Percentiles rank a stretch among this genome's conserved stretches.
Evolutionary conservation across 2,888 invertebrate genomes (phyloP).

Genomic region (Lissonota sp.): DNA sequence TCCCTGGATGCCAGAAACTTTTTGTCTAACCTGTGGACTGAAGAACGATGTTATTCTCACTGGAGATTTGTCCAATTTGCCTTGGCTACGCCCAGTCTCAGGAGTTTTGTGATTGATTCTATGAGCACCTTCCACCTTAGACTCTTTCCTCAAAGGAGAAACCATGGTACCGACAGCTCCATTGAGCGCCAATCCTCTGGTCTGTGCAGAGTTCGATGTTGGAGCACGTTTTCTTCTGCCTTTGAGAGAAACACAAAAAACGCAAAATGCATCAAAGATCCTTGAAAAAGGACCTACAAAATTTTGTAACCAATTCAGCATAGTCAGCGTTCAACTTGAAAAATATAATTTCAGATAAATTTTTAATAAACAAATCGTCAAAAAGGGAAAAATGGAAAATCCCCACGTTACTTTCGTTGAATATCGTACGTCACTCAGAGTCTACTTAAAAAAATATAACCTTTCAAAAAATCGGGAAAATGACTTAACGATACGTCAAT

Average conservation of each 20-base stretch:
- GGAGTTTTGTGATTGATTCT: slow-evolving; percentile 37
- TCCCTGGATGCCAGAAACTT: not conserved
- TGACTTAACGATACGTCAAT: slow-evolving; percentile 32
- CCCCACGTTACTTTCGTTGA: not conserved
- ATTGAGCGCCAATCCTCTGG: slow-evolving; percentile 49
- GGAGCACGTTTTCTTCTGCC: slow-evolving; percentile 67
- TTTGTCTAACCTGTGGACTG: slow-evolving; percentile 46
- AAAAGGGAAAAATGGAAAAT: not conserved
- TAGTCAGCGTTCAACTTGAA: too few species aligned
- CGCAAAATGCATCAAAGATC: not conserved
- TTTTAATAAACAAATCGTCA: not conserved
- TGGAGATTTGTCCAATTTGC: slow-evolving; percentile 55
- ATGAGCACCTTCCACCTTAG: slow-evolving; percentile 44
- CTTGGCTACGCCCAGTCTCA: slow-evolving; percentile 9
- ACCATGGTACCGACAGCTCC: slow-evolving; percentile 39
- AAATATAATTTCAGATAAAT: too few species aligned
- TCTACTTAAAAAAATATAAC: slow-evolving; percentile 56
- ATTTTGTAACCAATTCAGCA: too few species aligned
- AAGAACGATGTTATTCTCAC: slow-evolving; percentile 65
- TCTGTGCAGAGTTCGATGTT: slow-evolving; percentile 44
- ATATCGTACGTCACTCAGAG: not conserved
- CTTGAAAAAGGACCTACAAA: not conserved
- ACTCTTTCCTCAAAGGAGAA: slow-evolving; percentile 65
- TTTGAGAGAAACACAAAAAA: slow-evolving; percentile 35
- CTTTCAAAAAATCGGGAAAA: slow-evolving; percentile 11